Evolutionary conservation across 2,888 invertebrate species (phyloP).

Genomic region (Drosophila demipolita): DNA sequence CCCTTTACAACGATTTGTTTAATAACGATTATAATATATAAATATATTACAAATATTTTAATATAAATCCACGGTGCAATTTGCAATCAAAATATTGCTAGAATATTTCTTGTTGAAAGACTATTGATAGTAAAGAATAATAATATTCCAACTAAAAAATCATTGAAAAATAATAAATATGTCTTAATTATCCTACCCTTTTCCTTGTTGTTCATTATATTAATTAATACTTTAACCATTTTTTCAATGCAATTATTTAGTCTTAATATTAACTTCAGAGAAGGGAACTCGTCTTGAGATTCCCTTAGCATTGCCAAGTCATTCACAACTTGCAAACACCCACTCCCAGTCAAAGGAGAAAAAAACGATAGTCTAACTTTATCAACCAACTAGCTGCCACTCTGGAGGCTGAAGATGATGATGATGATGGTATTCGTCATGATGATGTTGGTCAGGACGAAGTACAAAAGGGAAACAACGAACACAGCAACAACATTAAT

Average conservation of each 20-base stretch:
- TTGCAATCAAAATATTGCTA: background rate
- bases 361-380: conserved; percentile 45
- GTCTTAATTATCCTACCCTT: background rate
- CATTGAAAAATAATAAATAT: background rate
- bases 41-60: background rate
- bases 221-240: background rate
- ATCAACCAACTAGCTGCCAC: conserved; percentile 28
- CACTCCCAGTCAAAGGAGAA: conserved; percentile 7
- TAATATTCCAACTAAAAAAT: background rate
- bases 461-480: conserved; percentile 29
- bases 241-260: background rate
- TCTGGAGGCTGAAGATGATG: conserved; percentile 29
- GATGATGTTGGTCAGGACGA: conserved; percentile 48
- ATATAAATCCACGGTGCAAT: background rate
- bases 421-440: conserved; percentile 31
- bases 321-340: conserved; percentile 32
- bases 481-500: conserved; percentile 52
- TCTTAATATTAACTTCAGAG: background rate
- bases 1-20: conserved; percentile 4
- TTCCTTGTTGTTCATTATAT: background rate
- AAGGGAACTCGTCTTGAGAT: background rate
- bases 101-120: background rate
- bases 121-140: background rate
- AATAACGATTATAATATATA: too few relatives aligned
- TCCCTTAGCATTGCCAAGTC: conserved; percentile 24